Conservation (phyloP, 2,888 invertebrate species). For the Ormyrus nitidulus region DNA sequence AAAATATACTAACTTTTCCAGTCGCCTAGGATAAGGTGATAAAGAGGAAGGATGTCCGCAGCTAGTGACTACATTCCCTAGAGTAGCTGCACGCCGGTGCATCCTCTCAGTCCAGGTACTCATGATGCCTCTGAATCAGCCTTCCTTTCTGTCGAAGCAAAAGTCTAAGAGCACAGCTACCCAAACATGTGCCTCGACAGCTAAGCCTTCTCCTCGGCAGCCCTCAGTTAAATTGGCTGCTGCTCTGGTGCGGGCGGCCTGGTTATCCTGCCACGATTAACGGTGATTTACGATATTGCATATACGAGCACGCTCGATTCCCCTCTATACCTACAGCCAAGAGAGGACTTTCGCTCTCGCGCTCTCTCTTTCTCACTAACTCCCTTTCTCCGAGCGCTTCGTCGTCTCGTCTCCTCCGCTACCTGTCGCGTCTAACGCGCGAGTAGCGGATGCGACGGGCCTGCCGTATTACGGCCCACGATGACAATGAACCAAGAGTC, state of each 20-base stretch:
- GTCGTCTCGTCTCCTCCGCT: not conserved
- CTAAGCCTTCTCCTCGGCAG: not conserved
- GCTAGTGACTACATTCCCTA: conserved; percentile 93
- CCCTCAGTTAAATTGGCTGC: conserved; percentile 14
- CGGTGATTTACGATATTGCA: conserved; percentile 44
- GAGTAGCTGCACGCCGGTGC: conserved; percentile 92
- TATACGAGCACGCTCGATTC: conserved; percentile 5
- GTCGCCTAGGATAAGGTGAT: conserved; percentile 87
- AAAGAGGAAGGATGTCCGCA: conserved; percentile 88
- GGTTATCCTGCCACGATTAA: conserved; percentile 50
- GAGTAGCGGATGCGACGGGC: not conserved
- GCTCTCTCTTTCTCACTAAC: conserved; percentile 5
- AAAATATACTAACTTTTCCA: conserved; percentile 81
- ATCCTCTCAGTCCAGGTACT: conserved; percentile 95
- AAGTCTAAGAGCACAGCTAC: conserved; percentile 8
- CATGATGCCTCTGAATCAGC: conserved; percentile 76
- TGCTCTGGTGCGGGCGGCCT: conserved; percentile 17
- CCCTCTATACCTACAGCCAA: not conserved
- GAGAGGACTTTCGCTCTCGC: conserved; percentile 17
- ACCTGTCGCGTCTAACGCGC: conserved; percentile 2
- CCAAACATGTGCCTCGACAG: conserved; percentile 21
- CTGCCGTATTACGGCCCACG: not conserved
- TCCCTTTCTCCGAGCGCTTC: not conserved
- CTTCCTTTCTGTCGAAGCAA: not conserved
- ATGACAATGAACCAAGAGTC: not conserved